Conservation (phyloP, 2,113 vertebrate genomes). For the Leptobrachium leishanense region DNA sequence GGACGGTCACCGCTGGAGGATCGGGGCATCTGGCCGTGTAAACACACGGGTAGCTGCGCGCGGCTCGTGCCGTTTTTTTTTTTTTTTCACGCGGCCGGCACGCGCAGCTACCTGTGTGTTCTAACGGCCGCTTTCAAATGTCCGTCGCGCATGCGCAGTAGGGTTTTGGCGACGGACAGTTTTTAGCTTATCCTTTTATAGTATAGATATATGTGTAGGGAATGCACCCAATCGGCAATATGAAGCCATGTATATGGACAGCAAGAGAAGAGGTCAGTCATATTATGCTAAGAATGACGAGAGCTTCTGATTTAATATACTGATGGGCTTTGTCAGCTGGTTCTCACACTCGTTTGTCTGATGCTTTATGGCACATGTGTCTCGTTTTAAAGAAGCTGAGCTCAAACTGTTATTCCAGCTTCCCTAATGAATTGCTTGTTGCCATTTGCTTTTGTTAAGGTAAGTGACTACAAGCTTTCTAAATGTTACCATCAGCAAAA, state of each 20-base stretch:
- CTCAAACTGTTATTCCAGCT: conserved; percentile 6
- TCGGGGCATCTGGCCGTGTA: no score
- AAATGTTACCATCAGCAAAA: conserved; percentile 47
- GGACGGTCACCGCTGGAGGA: no score
- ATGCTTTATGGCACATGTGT: conserved; percentile 28
- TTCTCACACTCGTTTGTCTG: conserved; percentile 6
- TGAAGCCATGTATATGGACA: background rate
- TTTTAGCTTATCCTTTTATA: no score
- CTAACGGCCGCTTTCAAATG: no score
- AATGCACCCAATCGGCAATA: no score
- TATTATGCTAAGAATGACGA: conserved; percentile 19
- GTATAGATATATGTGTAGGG: no score
- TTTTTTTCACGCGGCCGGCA: no score
- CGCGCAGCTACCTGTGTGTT: no score
- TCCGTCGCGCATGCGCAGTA: no score
- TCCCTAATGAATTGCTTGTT: conserved; percentile 49
- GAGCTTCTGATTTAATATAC: background rate
- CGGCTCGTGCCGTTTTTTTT: no score
- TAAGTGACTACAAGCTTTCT: conserved; percentile 47
- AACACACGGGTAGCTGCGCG: no score
- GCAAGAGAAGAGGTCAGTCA: background rate
- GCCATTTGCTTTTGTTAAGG: conserved; percentile 42
- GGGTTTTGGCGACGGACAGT: no score
- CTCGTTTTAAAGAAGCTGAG: conserved; percentile 2
- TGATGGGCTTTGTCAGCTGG: conserved; percentile 31